A percentile compares a stretch with the other conserved stretches of the same genome.
phyloP scores from a whole-genome alignment of 2,797 vertebrate species.

The Etheostoma nigrum region DNA sequence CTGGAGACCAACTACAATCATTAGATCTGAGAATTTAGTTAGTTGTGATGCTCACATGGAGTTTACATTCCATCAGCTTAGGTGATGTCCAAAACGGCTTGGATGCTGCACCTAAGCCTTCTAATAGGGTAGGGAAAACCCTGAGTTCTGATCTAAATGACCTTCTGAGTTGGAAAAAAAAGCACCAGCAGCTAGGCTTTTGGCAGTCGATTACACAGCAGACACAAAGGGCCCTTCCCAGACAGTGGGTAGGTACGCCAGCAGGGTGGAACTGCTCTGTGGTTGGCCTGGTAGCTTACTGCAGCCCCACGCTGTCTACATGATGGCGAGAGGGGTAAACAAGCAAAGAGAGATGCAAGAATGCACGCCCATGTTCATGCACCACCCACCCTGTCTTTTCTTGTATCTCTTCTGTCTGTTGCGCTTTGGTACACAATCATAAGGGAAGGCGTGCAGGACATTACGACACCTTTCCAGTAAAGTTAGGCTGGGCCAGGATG shows the following conservation, averaged over 20 bases:
- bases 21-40: too few relatives aligned
- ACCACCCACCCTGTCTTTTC: constrained; percentile 8
- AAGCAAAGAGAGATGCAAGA: constrained; percentile 21
- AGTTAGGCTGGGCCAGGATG: constrained; percentile 5
- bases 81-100: too few relatives aligned
- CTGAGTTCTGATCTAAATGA: background rate
- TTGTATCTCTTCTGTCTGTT: constrained; percentile 29
- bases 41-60: too few relatives aligned
- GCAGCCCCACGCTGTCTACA: constrained; percentile 33
- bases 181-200: background rate
- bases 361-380: constrained; percentile 22
- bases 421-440: constrained; percentile 45
- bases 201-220: constrained; percentile 9
- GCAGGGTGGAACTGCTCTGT: constrained; percentile 56
- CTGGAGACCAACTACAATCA: too few relatives aligned
- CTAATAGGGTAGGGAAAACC: too few relatives aligned
- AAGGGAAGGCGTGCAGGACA: constrained; percentile 51
- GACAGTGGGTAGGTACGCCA: constrained; percentile 37
- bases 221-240: background rate
- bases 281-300: constrained; percentile 44
- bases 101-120: too few relatives aligned
- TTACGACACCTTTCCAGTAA: constrained; percentile 49
- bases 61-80: too few relatives aligned
- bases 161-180: background rate
- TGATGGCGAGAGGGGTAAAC: constrained; percentile 44